Evolutionary conservation across 2,113 vertebrate genomes (phyloP), one percentile per base, ranked within the genome.

Genomic region (Seriola rivoliana): DNA sequence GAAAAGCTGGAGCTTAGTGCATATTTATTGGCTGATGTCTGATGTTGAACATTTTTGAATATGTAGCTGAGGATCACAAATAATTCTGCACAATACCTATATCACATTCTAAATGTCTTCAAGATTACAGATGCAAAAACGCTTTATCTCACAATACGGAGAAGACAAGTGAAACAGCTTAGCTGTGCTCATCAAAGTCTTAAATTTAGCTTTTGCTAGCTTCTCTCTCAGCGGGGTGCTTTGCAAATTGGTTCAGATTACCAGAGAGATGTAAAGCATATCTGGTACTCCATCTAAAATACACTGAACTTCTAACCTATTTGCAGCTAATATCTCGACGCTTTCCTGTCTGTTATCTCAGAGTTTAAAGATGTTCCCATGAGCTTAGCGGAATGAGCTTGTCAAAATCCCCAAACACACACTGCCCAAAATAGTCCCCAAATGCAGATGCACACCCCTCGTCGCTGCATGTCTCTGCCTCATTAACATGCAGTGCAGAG

Each of bases 401-500:
- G 50, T 87, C 73, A 76, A 78, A 75, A 64, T 75, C 54, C 55
- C 29, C 32, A 54, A 36, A 62, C 19, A 65, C 34, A 42, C 40
- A 42, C 8, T 9, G 3, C 29, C 62, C 34, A 63, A 78, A 85
- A 77, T 57, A 70, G 3, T 40, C 12, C 36, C 40, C 5, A 46
- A 75, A 69, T 46, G 58, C 54, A 85, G 36, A 68, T 70, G 76
- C 82, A 73, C 13, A 16, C 55, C 3, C 5, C 57, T 36, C 58
- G 7, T 16, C 68, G 48, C 85, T 57, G 87, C 70, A 25, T 42
- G n/a, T 63, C 78, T 75, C 58, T 25, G 52, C 29, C 50, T 88
- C 84, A 92, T 93, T 91, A 87, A 73, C 80, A 93, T 91, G 90
- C 90, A 86, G 81, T 19, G 69, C 88, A 85, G 85, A 86, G 63